These are phyloP conservation scores for Phania funesta DNA, from an alignment of 2,888 invertebrate genomes.

Conservation along the genomic window DNA sequence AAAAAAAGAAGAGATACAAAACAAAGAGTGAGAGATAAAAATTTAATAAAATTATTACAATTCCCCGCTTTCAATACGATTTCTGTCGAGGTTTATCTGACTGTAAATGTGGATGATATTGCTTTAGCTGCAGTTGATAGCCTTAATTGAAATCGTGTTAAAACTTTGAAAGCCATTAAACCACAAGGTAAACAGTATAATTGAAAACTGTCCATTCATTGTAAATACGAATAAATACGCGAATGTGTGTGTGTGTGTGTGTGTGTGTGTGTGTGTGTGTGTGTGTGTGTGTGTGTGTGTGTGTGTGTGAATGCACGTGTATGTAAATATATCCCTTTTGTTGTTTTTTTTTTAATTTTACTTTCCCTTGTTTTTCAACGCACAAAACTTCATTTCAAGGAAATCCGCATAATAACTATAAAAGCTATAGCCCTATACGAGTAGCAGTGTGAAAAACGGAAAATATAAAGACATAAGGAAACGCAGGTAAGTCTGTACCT, in stretches of 20 bases:
- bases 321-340: background rate
- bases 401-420: background rate
- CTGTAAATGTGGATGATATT: background rate
- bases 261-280: background rate
- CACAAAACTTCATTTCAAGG: background rate
- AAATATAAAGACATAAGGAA: background rate
- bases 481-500: too few species aligned
- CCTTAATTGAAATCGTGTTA: conserved; percentile 66
- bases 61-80: conserved; percentile 5
- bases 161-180: conserved; percentile 61
- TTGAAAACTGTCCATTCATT: conserved; percentile 57
- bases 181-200: conserved; percentile 66
- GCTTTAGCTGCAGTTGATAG: conserved; percentile 46
- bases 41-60: conserved; percentile 37
- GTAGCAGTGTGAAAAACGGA: background rate
- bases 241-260: background rate
- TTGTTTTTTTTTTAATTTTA: background rate
- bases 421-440: too few species aligned
- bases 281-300: too few species aligned
- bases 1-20: background rate
- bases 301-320: too few species aligned
- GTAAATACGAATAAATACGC: conserved; percentile 13
- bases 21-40: background rate
- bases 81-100: background rate
- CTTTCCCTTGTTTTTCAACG: background rate